Evolutionary conservation across 2,797 vertebrate genomes (phyloP), one percentile per base, ranked within the genome.

Genomic region (Emys orbicularis): DNA sequence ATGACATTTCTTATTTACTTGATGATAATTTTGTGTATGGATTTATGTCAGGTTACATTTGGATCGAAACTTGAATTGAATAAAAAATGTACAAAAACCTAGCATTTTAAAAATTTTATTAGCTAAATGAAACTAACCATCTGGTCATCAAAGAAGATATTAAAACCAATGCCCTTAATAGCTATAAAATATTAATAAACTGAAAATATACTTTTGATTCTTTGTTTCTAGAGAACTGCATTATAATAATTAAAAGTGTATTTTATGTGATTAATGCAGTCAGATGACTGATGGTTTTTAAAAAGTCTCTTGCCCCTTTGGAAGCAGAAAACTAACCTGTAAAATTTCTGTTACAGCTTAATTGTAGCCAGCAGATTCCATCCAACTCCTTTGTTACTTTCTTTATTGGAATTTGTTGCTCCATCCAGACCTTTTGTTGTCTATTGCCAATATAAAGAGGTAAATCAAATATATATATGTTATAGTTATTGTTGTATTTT

Each of bases 361-460:
- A 99, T 99, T 84, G 98, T 99, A 93, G 99, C 99, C 90, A 99
- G 99, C 93, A 99, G 99, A 27, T 99, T 99, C 92, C 99, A 99
- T 90, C 99, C 99, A 13, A 98, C 98, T 86, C 98, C 99, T 1
- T 97, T 99, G 87, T 95, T 99, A 31, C 98, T 99, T 90, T 96
- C 98, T 49, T 98, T 99, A 84, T 79, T 99, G 95, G 98, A 98
- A 83, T 99, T 99, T 85, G 98, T 99, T 92, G 98, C 99, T 86
- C 99, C 99, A 65, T 99, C 99, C 74, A 98, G 99, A 95, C 99
- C 99, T 6, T 99, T 99, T 59, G 99, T 99, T 31, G 99, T 99
- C 72, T 99, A 99, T 98, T 99, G 99, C 94, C 99, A 99, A 76
- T 99, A 99, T 88, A 99, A 99, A 99, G 99, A 99, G 99, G 99